Percentiles rank a stretch among this genome's conserved stretches.
Evolutionary conservation across 2,888 invertebrate species (phyloP).

Genomic region (Caenorhabditis becei): DNA sequence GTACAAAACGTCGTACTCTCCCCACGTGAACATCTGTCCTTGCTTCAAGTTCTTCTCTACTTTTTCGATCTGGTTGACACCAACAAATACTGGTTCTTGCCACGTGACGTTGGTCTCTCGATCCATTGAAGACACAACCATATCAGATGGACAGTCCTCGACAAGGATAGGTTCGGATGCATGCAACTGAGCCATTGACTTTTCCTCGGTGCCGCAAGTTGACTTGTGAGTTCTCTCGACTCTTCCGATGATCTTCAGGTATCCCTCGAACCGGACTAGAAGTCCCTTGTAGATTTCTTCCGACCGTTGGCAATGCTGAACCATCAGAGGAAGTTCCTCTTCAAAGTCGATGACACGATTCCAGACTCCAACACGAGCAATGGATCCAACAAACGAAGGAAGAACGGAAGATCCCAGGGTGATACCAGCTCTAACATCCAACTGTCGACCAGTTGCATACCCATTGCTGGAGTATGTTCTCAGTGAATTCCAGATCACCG

Average conservation of each 20-base stretch:
- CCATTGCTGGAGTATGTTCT: slow-evolving; percentile 94
- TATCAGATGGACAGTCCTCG: slow-evolving; percentile 89
- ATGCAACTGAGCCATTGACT: not conserved
- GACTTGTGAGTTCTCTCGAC: slow-evolving; percentile 85
- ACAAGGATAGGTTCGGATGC: slow-evolving; percentile 15
- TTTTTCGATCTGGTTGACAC: slow-evolving; percentile 65
- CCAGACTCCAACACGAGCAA: slow-evolving; percentile 96
- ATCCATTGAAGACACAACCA: slow-evolving; percentile 92
- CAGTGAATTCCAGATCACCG: slow-evolving; percentile 94
- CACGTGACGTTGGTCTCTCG: slow-evolving; percentile 80
- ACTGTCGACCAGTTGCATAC: slow-evolving; percentile 89
- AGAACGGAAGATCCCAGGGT: slow-evolving; percentile 45
- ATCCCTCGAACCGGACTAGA: slow-evolving; percentile 94
- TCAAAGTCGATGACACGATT: slow-evolving; percentile 92
- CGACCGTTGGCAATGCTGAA: slow-evolving; percentile 77
- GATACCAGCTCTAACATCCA: slow-evolving; percentile 85
- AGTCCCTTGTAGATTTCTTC: slow-evolving; percentile 89
- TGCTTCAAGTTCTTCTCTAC: slow-evolving; percentile 80
- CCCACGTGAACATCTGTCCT: slow-evolving; percentile 81
- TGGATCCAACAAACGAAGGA: slow-evolving; percentile 85
- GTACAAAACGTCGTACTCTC: slow-evolving; percentile 80
- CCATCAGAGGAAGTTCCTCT: slow-evolving; percentile 77
- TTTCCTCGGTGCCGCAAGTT: slow-evolving; percentile 89
- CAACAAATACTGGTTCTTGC: slow-evolving; percentile 77
- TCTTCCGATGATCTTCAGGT: slow-evolving; percentile 86